Base-by-base conservation (phyloP, 2,113 vertebrate genomes). In the Mohoua ochrocephala region DNA sequence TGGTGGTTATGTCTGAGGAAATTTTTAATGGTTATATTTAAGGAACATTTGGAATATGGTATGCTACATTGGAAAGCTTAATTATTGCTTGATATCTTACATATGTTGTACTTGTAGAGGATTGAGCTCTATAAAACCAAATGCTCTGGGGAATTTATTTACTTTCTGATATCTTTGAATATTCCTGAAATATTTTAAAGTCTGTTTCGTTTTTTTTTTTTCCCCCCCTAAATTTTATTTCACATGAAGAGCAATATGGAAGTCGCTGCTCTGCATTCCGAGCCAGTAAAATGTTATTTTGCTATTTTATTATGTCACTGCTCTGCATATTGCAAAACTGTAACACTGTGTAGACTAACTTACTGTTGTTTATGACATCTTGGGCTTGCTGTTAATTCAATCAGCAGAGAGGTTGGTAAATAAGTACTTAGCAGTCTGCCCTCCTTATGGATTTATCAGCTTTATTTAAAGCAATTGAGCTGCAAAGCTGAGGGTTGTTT, bases 181-280 rank as follows among this genome's bases (percentile, higher is more conserved):
- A 60, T 64, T 14, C 11, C 8, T 56, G 77, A 56, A 93, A 44
- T 13, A 53, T 20, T 87, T 93, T 13, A 13, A 81, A 47, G 13
- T 35, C 26, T 45, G 1, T 1, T 39, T 7, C 1, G 0, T 4
- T 31, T 33, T 75, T 44, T 1, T 11, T 42, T 23, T 84, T 28
- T 2, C 3, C 5, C 15, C 3, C 5, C 15, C 4, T 49, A 15
- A 18, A 59, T 47, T 74, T 64, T 57, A 44, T 89, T 82, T 82
- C 41, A 5, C 13, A 20, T 47, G 24, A 59, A 39, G 11, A 78
- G 37, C 84, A 91, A 53, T 49, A 61, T 14, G 9, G n/a, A 75
- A 75, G 11, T 53, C 9, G 19, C n/a, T 82, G 11, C 9, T 83
- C 31, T 76, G 9, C 26, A 41, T 83, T 84, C 63, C 1, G 3